Base-by-base conservation (phyloP, 2,797 vertebrate genomes). In the Epinephelus coioides region DNA sequence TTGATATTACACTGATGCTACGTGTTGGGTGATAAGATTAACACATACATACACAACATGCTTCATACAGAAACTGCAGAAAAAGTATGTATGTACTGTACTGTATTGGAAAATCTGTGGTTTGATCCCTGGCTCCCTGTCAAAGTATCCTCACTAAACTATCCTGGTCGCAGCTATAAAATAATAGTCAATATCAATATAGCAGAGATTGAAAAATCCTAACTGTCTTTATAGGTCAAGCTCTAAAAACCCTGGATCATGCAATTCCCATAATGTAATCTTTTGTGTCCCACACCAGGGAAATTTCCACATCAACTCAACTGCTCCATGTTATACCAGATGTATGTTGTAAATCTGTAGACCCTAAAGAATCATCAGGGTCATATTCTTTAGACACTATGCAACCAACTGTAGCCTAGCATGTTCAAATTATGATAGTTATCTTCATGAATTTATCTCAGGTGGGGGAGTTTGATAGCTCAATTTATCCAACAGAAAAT, bases 1-100 rank as follows among this genome's bases (percentile, higher is more conserved):
- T 94, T 93, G 94, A 95, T 95, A 96, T 95, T 95, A 96, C 94
- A 96, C 93, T 94, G 91, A 95, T 92, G 87, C 86, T 56, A 89
- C 83, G 91, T 89, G 87, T 90, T 90, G 84, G 50, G 77, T 89
- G 73, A 81, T 86, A 43, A 25, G 4, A 76, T 18, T 2, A 30
- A 65, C 44, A 56, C 25, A 64, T 18, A 68, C 9, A 59, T 15
- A 38, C 25, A 66, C 51, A 47, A 34, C 17, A 14, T 53, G 5
- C 4, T 65, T 15, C 46, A 3, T 38, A 56, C 25, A 64, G 2
- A 59, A 46, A 53, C 17, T 43, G 8, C 7, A 53, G 18, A 11
- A 17, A 12, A 10, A 43, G 2, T 11, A 40, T 2, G 38, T 40
- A 40, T 40, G 38, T 40, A 40, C 10, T 40, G 27, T 30, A 1